Base-by-base conservation (phyloP, 2,888 invertebrate species). In the Apodemia hepburni region DNA sequence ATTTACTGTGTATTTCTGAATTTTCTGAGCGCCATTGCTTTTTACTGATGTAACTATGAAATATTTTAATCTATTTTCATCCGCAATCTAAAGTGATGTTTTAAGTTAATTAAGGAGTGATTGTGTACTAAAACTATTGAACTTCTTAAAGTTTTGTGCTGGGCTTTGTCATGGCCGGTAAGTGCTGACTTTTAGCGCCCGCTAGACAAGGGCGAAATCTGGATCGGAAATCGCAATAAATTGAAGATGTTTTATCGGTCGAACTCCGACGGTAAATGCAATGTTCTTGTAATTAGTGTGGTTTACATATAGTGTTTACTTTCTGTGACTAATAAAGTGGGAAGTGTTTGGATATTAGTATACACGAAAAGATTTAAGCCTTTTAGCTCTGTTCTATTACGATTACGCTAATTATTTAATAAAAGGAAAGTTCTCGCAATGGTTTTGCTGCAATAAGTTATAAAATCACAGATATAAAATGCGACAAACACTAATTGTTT, bases 91-190 rank as follows among this genome's bases (percentile, higher is more conserved):
- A 85, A 92, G 91, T 89, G 87, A 89, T 92, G 91, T 91, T 91
- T 89, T 92, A 91, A 82, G 79, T 81, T 85, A 86, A 85, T 84
- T 81, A 78, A 85, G 73, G 80, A 84, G 90, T 90, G 90, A 85
- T 87, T 89, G 92, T 91, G 92, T 82, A 80, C 74, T 85, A 82
- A 86, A 85, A 92, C 87, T 90, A 84, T 90, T 71, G 81, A 87
- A 90, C 87, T 90, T 86, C 84, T 82, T 85, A 85, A 83, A 89
- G 87, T 89, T 88, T 88, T 86, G 90, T 90, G 91, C 91, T 90
- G 90, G 91, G 89, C 86, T 93, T 93, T 95, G 95, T 94, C 94
- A 95, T 95, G 95, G 95, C 95, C 95, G 95, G 95, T 95, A 95
- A 95, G 95, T 94, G 92, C 90, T 88, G 91, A 91, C 90, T 92